Base-by-base conservation (phyloP, 2,888 invertebrate species). In the Zootermopsis nevadensis region DNA sequence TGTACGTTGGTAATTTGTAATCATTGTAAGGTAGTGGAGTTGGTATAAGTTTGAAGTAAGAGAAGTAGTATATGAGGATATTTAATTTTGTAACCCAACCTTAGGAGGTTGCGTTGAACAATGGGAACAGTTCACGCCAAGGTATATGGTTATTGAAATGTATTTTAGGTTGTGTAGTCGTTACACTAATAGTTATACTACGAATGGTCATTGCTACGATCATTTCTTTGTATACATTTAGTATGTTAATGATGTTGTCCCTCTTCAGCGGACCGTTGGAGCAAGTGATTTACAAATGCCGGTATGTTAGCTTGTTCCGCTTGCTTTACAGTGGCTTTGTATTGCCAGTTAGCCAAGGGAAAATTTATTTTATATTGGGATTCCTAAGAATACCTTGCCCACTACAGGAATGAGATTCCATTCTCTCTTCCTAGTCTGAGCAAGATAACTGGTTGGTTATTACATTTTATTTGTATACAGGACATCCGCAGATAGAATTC, bases 41-140 rank as follows among this genome's bases (percentile, higher is more conserved):
- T n/a, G n/a, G n/a, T n/a, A n/a, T n/a, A n/a, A n/a, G n/a, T n/a
- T n/a, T n/a, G n/a, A n/a, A n/a, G n/a, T n/a, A n/a, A n/a, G n/a
- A n/a, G n/a, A n/a, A n/a, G n/a, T n/a, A n/a, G n/a, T 60, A n/a
- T 60, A 60, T 19, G 60, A n/a, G 10, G n/a, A 7, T n/a, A 60
- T n/a, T 60, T 10, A 60, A 60, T n/a, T 48, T 10, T 10, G 15
- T 48, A 60, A n/a, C 38, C n/a, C 38, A 74, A 33, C 38, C 10
- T n/a, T 24, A n/a, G 12, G 38, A 10, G 38, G 30, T n/a, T 33
- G n/a, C 2, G 12, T 30, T 80, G 66, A 82, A 74, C 79, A 86
- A 91, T 90, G 90, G 91, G 90, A 55, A 90, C 89, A 82, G 90
- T 90, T 82, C 89, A 90, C 85, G 90, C 90, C 4, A 90, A 90